phyloP scores from a whole-genome alignment of 2,113 vertebrate species.

The Oriolus oriolus region DNA sequence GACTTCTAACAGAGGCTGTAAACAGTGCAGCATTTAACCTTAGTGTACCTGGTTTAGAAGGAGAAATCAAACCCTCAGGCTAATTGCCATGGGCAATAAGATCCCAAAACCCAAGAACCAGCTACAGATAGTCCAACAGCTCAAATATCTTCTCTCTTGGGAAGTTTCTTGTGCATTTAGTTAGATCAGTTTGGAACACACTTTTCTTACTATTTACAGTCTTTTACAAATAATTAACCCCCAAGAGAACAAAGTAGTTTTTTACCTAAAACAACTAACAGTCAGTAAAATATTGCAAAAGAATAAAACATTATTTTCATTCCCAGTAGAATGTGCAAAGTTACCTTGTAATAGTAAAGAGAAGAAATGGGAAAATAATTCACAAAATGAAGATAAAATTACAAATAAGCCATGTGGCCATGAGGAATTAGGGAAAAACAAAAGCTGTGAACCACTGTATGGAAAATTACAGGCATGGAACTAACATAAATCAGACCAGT shows the following conservation, averaged over 20 bases:
- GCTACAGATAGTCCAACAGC: neutral
- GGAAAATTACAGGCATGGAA: neutral
- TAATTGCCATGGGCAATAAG: neutral
- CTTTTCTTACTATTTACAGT: neutral
- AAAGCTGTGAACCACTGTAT: neutral
- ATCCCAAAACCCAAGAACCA: neutral
- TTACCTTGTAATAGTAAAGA: neutral
- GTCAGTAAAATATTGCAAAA: neutral
- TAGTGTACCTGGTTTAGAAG: neutral
- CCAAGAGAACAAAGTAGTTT: neutral
- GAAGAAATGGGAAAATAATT: neutral
- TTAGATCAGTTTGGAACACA: neutral
- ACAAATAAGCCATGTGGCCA: neutral
- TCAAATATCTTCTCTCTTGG: neutral
- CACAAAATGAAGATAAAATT: neutral
- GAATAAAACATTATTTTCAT: neutral
- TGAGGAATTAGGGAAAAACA: neutral
- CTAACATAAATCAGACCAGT: neutral
- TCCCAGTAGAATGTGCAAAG: neutral
- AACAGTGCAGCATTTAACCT: neutral
- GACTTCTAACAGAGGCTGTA: neutral
- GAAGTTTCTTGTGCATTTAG: neutral
- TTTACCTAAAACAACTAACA: neutral
- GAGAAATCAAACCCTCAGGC: neutral
- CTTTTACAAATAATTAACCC: neutral